Evolutionary conservation across 2,888 invertebrate genomes (phyloP).

Genomic region (Patella ulyssiponensis): DNA sequence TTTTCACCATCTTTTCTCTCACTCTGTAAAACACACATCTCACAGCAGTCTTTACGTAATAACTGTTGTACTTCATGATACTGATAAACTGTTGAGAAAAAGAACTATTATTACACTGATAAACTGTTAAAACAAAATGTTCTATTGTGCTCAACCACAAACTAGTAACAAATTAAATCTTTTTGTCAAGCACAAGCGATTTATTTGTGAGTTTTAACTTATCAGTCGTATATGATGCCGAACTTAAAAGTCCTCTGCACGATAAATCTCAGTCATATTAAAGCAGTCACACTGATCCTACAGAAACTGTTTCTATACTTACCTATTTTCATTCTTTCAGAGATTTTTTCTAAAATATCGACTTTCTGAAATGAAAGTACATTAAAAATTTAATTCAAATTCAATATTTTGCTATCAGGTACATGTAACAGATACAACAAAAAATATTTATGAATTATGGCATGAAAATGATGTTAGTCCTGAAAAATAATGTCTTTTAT

Average conservation of each 20-base stretch:
- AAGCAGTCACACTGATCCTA: background rate
- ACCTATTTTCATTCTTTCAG: constrained; percentile 62
- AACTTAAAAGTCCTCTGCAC: no score
- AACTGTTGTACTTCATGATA: constrained; percentile 66
- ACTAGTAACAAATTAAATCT: no score
- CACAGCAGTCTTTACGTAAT: constrained; percentile 62
- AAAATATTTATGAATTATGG: constrained; percentile 3
- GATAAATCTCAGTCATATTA: background rate
- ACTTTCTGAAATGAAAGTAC: constrained; percentile 58
- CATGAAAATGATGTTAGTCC: background rate
- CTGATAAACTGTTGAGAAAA: constrained; percentile 56
- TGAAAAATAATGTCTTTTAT: background rate
- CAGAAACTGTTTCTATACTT: constrained; percentile 31
- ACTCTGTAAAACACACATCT: constrained; percentile 63
- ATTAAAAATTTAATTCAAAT: background rate
- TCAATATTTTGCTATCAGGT: no score
- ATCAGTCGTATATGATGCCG: no score
- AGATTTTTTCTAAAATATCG: constrained; percentile 59
- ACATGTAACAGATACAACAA: background rate
- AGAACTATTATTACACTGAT: constrained; percentile 9
- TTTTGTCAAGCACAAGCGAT: no score
- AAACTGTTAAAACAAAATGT: no score
- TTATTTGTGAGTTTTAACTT: no score
- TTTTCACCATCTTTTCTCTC: constrained; percentile 64
- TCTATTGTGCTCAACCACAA: no score